Evolutionary conservation across 2,113 vertebrate species (phyloP).

Genomic region (Odobenus rosmarus): DNA sequence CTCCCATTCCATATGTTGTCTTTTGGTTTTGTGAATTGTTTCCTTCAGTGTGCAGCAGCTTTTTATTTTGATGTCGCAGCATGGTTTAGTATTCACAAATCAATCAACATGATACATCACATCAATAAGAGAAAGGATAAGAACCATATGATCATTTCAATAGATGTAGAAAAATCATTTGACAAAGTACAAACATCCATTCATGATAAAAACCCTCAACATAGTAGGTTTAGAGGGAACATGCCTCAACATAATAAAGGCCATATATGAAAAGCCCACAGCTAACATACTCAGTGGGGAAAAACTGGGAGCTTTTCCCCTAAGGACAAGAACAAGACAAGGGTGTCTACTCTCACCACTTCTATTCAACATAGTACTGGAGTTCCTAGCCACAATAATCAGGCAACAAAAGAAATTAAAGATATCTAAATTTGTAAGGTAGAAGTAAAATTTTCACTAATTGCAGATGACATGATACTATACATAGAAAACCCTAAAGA

Average conservation of each 20-base stretch:
- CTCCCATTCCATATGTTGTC: background rate
- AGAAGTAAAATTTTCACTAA: background rate
- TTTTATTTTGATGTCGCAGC: background rate
- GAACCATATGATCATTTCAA: background rate
- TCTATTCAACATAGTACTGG: background rate
- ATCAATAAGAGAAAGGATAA: background rate
- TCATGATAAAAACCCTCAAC: background rate
- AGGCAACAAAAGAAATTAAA: background rate
- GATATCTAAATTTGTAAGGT: background rate
- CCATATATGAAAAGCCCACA: background rate
- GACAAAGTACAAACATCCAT: background rate
- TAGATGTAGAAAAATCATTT: background rate
- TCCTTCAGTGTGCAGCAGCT: background rate
- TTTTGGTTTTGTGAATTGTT: background rate
- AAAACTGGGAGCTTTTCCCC: background rate
- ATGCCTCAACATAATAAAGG: background rate
- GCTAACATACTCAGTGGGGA: background rate
- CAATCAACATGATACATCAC: background rate
- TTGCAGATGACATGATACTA: background rate
- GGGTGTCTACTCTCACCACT: background rate
- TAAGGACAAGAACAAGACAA: background rate
- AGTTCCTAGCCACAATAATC: background rate
- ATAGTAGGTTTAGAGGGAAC: background rate
- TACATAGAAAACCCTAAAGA: background rate
- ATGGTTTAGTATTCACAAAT: background rate